Conservation (phyloP, 2,797 vertebrate genomes). For the Pseudochaenichthys georgianus region DNA sequence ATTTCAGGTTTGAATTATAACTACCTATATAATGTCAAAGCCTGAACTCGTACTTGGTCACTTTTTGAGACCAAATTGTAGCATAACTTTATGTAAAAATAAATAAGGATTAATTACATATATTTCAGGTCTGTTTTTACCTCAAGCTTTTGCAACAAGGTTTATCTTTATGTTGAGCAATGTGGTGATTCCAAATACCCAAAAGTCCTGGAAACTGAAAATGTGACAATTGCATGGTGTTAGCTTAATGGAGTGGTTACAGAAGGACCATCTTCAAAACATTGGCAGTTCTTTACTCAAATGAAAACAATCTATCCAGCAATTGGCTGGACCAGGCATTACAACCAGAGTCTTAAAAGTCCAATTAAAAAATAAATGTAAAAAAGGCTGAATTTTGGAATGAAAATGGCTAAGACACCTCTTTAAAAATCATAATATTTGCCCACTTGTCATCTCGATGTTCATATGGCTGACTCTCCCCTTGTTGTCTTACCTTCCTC, state of each 20-base stretch:
- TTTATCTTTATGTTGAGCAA: conserved; percentile 19
- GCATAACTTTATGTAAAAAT: neutral
- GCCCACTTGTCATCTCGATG: neutral
- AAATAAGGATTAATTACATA: neutral
- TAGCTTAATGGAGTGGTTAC: conserved; percentile 30
- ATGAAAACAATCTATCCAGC: conserved; percentile 21
- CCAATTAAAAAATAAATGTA: neutral
- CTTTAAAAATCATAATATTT: neutral
- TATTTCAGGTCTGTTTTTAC: neutral
- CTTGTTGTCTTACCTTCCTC: neutral
- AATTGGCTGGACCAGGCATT: conserved; percentile 8
- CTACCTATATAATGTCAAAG: neutral
- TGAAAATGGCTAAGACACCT: neutral
- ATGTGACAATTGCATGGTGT: conserved; percentile 16
- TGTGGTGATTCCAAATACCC: conserved; percentile 22
- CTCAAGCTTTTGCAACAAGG: neutral
- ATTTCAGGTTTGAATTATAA: neutral
- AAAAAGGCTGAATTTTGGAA: neutral
- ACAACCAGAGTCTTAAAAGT: conserved; percentile 3
- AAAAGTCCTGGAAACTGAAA: conserved; percentile 27
- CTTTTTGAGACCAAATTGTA: neutral
- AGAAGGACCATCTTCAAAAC: conserved; percentile 26
- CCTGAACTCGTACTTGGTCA: neutral
- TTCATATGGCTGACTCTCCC: neutral
- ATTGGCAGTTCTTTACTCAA: conserved; percentile 22